Percentiles rank a stretch among this genome's conserved stretches.
These are phyloP conservation scores for Ethmia dodecea DNA, from an alignment of 2,888 invertebrate genomes.

Conservation along the genomic window DNA sequence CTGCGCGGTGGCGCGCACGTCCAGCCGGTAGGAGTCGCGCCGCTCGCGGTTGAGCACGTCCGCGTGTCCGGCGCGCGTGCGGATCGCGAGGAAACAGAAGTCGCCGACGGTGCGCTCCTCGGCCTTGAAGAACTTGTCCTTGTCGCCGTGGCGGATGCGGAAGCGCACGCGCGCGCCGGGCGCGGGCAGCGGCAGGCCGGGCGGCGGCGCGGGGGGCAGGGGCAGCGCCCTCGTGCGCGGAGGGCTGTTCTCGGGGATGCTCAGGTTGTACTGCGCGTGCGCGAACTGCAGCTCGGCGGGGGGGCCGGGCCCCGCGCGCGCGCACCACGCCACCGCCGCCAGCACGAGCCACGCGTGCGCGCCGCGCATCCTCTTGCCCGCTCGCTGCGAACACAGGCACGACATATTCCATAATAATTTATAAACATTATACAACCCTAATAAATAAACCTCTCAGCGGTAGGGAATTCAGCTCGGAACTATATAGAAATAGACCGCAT, in stretches of 20 bases:
- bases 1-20: slow-evolving; percentile 80
- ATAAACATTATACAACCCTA: too few species aligned
- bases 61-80: slow-evolving; percentile 91
- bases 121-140: slow-evolving; percentile 94
- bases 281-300: slow-evolving; percentile 80
- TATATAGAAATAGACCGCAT: too few species aligned
- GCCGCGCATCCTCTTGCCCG: slow-evolving; percentile 20
- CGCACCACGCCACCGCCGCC: slow-evolving; percentile 46
- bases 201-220: slow-evolving; percentile 83
- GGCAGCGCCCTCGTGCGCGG: slow-evolving; percentile 91
- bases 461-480: too few species aligned
- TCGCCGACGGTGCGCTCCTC: slow-evolving; percentile 94
- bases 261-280: slow-evolving; percentile 87
- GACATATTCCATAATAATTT: too few species aligned
- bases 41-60: slow-evolving; percentile 96
- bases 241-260: slow-evolving; percentile 94
- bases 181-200: slow-evolving; percentile 82
- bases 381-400: background rate
- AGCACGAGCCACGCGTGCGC: slow-evolving; percentile 47
- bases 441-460: background rate
- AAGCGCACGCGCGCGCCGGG: slow-evolving; percentile 81
- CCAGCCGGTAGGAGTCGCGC: slow-evolving; percentile 87
- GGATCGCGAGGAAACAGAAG: slow-evolving; percentile 94
- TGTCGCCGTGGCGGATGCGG: slow-evolving; percentile 92
- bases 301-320: slow-evolving; percentile 45